Percentiles rank a stretch among this genome's conserved stretches.
phyloP scores from a whole-genome alignment of 2,797 vertebrate species.

The Ispidina lecontei region DNA sequence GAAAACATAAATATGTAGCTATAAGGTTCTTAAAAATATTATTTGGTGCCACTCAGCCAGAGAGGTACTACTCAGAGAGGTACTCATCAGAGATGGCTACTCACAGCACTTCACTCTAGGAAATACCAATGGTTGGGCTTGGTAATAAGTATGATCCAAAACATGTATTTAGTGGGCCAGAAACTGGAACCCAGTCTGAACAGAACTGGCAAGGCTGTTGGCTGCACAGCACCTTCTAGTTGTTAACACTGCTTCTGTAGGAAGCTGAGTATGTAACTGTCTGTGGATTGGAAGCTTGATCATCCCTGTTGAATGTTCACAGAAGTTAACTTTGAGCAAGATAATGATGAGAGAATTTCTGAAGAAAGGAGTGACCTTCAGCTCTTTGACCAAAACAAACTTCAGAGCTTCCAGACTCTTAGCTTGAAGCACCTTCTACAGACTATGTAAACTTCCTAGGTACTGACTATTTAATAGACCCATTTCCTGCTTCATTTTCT shows the following conservation, averaged over 20 bases:
- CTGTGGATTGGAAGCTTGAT: background rate
- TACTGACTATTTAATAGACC: background rate
- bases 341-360: background rate
- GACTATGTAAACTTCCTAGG: background rate
- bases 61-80: background rate
- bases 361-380: background rate
- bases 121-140: background rate
- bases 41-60: background rate
- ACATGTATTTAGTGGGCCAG: background rate
- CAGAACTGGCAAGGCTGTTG: background rate
- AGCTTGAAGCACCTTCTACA: background rate
- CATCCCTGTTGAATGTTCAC: background rate
- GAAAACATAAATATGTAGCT: background rate
- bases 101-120: background rate
- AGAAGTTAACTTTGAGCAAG: background rate
- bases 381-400: background rate
- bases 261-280: background rate
- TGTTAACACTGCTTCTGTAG: background rate
- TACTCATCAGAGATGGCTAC: background rate
- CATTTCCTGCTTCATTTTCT: background rate
- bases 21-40: background rate
- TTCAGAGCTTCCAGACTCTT: background rate
- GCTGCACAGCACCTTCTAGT: background rate
- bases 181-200: background rate
- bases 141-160: background rate